phyloP scores from a whole-genome alignment of 2,797 vertebrate genomes.

The Lepidocolaptes lacrymiger region DNA sequence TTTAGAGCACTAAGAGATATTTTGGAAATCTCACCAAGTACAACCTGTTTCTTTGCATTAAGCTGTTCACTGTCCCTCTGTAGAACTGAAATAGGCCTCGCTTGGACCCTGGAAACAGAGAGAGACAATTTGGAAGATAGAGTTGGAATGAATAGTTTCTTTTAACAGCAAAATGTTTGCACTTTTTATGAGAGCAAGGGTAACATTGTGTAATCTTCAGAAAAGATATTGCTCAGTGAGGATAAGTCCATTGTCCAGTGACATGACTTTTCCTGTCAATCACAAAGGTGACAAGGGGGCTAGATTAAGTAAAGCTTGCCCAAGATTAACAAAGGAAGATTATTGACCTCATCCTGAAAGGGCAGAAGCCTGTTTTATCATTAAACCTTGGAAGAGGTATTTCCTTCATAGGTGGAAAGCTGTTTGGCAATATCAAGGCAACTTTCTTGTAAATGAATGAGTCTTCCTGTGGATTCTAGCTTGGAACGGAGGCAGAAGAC shows the following conservation, averaged over 20 bases:
- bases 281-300: slow-evolving; percentile 76
- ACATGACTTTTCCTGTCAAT: slow-evolving; percentile 68
- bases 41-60: slow-evolving; percentile 24
- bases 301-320: slow-evolving; percentile 88
- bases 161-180: slow-evolving; percentile 43
- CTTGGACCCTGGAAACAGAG: slow-evolving; percentile 9
- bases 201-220: slow-evolving; percentile 43
- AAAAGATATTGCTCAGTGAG: slow-evolving; percentile 35
- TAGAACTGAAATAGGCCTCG: neutral
- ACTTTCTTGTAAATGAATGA: slow-evolving; percentile 1
- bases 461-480: neutral
- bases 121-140: slow-evolving; percentile 9
- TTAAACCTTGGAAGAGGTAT: slow-evolving; percentile 73
- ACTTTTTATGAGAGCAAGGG: slow-evolving; percentile 50
- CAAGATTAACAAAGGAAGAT: slow-evolving; percentile 83
- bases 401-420: slow-evolving; percentile 47
- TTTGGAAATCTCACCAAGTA: neutral
- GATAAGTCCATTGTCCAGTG: slow-evolving; percentile 55
- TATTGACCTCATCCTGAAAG: slow-evolving; percentile 81
- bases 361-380: slow-evolving; percentile 79
- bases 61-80: neutral
- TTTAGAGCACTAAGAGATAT: neutral
- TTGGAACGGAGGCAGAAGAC: slow-evolving; percentile 10
- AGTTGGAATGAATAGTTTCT: slow-evolving; percentile 23
- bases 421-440: neutral